These are phyloP conservation scores for Meganola albula DNA, from an alignment of 2,888 invertebrate genomes.

Conservation along the genomic window DNA sequence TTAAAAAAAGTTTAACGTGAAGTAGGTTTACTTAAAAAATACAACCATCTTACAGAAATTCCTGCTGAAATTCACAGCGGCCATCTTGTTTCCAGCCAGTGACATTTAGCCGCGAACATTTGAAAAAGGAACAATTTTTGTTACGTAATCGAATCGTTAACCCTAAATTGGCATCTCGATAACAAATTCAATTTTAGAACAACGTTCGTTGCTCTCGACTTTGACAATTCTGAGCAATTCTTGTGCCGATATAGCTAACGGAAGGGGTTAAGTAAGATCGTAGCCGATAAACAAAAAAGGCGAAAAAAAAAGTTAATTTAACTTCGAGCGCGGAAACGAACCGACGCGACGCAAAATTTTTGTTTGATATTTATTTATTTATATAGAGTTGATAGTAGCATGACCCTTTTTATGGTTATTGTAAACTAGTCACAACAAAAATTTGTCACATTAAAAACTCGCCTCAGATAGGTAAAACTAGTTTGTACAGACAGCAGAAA, in stretches of 20 bases:
- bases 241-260: constrained; percentile 52
- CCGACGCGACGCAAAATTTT: constrained; percentile 44
- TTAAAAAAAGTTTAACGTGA: too few relatives aligned
- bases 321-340: constrained; percentile 67
- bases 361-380: constrained; percentile 37
- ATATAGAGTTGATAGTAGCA: constrained; percentile 27
- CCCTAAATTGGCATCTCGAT: constrained; percentile 62
- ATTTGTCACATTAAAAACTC: too few relatives aligned
- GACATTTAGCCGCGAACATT: constrained; percentile 20
- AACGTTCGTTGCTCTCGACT: constrained; percentile 54
- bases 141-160: constrained; percentile 46
- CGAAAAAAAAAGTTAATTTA: constrained; percentile 71
- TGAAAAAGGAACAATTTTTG: constrained; percentile 32
- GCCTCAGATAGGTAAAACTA: too few relatives aligned
- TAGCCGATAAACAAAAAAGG: constrained; percentile 65
- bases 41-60: constrained; percentile 4
- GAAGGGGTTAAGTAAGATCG: constrained; percentile 69
- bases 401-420: constrained; percentile 20
- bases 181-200: constrained; percentile 72
- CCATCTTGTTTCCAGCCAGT: constrained; percentile 24
- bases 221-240: constrained; percentile 69
- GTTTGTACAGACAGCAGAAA: too few relatives aligned
- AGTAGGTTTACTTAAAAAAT: background rate
- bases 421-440: too few relatives aligned
- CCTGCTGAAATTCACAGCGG: constrained; percentile 29